Conservation (phyloP, 1,140 invertebrate genomes). For the Drosophila rufa region DNA sequence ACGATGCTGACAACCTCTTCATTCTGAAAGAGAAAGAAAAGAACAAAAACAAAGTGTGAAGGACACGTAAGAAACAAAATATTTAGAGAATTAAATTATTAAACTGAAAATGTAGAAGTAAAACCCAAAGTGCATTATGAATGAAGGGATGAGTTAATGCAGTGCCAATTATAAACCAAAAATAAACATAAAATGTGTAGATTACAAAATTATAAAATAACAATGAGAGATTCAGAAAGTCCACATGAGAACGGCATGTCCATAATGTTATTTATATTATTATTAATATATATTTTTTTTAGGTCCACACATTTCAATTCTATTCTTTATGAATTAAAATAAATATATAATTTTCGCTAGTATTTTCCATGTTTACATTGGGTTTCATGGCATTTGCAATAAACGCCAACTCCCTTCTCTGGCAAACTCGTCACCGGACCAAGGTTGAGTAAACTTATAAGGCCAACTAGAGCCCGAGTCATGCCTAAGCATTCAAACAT, state of each 20-base stretch:
- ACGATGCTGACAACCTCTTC: constrained; percentile 84
- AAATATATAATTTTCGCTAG: not conserved
- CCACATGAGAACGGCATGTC: not conserved
- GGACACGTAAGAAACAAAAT: constrained; percentile 72
- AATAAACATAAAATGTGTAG: constrained; percentile 1
- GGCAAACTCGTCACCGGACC: constrained; percentile 37
- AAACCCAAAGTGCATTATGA: constrained; percentile 25
- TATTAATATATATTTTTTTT: not conserved
- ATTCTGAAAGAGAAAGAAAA: constrained; percentile 83
- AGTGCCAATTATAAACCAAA: constrained; percentile 11
- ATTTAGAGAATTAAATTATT: constrained; percentile 35
- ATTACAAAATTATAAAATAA: constrained; percentile 4
- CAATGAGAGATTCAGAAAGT: constrained; percentile 6
- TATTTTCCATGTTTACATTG: not conserved
- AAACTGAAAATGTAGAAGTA: constrained; percentile 37
- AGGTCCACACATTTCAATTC: not conserved
- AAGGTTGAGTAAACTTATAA: constrained; percentile 57
- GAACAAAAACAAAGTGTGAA: constrained; percentile 64
- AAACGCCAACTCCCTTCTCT: constrained; percentile 28
- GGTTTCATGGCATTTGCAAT: constrained; percentile 20
- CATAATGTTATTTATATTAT: not conserved
- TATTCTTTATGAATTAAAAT: no score
- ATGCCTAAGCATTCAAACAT: constrained; percentile 41
- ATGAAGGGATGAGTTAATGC: constrained; percentile 1
- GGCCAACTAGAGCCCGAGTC: constrained; percentile 42